These are phyloP conservation scores for Girardia tigrina DNA, from an alignment of 2,888 invertebrate species.

Conservation along the genomic window DNA sequence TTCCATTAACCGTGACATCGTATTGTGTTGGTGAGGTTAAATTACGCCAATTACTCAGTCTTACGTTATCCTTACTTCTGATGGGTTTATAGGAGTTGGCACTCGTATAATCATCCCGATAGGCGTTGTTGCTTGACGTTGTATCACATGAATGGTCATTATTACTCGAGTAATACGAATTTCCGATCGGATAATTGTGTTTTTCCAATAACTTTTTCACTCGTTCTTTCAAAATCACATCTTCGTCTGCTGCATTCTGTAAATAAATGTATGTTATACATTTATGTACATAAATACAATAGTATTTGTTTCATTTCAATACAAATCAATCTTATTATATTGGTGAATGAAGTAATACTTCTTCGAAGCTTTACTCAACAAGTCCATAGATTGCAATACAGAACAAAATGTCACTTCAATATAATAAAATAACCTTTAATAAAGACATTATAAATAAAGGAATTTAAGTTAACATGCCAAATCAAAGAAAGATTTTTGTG, in stretches of 20 bases:
- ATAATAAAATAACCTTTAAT: no score
- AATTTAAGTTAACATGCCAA: no score
- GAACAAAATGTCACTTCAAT: no score
- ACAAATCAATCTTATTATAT: no score
- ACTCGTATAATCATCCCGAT: background rate
- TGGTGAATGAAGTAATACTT: no score
- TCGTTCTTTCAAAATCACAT: background rate
- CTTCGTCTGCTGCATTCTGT: background rate
- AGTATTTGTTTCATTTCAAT: no score
- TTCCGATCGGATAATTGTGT: constrained; percentile 1
- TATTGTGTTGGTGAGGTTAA: background rate
- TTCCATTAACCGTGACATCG: background rate
- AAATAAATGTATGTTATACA: background rate
- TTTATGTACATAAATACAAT: no score
- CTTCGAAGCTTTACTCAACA: no score
- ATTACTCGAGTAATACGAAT: background rate
- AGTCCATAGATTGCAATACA: no score
- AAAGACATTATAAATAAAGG: no score
- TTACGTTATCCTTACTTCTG: background rate
- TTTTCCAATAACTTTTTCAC: background rate
- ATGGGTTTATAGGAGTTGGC: background rate
- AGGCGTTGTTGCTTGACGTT: background rate
- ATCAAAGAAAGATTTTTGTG: no score
- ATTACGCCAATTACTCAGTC: background rate
- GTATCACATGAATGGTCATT: background rate